These are phyloP conservation scores for Vulpes vulpes DNA, from an alignment of 2,113 vertebrate genomes.

Conservation along the genomic window DNA sequence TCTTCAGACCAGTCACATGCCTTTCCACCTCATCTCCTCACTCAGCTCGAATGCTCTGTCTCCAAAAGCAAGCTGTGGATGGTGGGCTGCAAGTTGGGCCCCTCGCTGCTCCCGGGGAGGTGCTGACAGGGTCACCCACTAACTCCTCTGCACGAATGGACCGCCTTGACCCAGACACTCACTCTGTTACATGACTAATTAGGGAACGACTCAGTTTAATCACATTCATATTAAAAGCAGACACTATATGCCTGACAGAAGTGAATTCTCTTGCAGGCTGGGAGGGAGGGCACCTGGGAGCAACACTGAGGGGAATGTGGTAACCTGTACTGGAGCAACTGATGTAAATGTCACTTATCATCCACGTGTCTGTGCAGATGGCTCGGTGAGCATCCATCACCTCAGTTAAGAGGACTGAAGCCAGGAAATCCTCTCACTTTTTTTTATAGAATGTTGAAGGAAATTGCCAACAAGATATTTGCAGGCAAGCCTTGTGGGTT, in stretches of 20 bases:
- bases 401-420: neutral
- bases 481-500: neutral
- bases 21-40: too few species aligned
- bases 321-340: neutral
- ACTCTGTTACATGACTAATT: rapidly evolving
- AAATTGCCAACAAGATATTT: neutral
- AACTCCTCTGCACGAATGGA: neutral
- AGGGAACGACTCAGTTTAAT: neutral
- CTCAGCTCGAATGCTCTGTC: too few species aligned
- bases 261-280: neutral
- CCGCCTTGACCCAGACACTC: neutral
- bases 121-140: too few species aligned
- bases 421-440: neutral
- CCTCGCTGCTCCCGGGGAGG: neutral
- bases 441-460: neutral
- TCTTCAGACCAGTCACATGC: too few species aligned
- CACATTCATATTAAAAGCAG: rapidly evolving
- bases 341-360: neutral
- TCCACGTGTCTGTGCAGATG: neutral
- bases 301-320: neutral
- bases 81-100: too few species aligned
- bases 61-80: neutral
- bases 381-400: neutral
- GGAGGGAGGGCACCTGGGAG: neutral
- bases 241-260: rapidly evolving